Base-by-base conservation (phyloP, 2,888 invertebrate genomes). In the Alcis repandata region DNA sequence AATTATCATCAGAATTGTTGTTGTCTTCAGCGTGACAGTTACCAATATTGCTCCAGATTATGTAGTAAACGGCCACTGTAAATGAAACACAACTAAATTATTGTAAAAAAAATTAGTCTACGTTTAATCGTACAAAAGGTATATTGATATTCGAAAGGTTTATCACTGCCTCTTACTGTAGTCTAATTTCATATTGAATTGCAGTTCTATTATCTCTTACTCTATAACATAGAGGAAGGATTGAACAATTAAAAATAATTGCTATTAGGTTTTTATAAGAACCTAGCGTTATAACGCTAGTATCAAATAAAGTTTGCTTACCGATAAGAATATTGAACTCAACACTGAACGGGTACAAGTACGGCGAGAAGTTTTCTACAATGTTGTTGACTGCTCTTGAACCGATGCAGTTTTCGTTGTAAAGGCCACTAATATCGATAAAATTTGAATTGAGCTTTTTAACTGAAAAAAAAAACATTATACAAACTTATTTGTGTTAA, bases 281-380 rank as follows among this genome's bases (percentile, higher is more conserved):
- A n/a, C n/a, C n/a, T n/a, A n/a, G n/a, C n/a, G n/a, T n/a, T n/a
- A n/a, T 27, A 27, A 27, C 2, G 27, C 27, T 4, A 27, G n/a
- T n/a, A n/a, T n/a, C n/a, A 27, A 6, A 27, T 27, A 6, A 27
- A 27, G 2, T 27, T 2, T 32, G n/a, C 32, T 70, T 88, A 95
- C 96, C 96, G 60, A 96, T 95, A 65, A 97, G 94, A 78, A 97
- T 96, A 85, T 96, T 96, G 87, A 96, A 97, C 85, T 97, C 96
- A 32, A 97, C 96, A 70, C 95, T 96, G 84, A 97, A 97, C 0
- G 97, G 97, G 78, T 96, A 97, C 15, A 97, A 89, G 81, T 97
- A 97, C 0, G 97, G 96, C 0, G 96, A 96, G 77, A 96, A 95
- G 79, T 95, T 94, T 77, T 94, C 92, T 69, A 93, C 92, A 56